Base-by-base conservation (phyloP, 2,113 vertebrate genomes). In the Alaudala cheleensis region DNA sequence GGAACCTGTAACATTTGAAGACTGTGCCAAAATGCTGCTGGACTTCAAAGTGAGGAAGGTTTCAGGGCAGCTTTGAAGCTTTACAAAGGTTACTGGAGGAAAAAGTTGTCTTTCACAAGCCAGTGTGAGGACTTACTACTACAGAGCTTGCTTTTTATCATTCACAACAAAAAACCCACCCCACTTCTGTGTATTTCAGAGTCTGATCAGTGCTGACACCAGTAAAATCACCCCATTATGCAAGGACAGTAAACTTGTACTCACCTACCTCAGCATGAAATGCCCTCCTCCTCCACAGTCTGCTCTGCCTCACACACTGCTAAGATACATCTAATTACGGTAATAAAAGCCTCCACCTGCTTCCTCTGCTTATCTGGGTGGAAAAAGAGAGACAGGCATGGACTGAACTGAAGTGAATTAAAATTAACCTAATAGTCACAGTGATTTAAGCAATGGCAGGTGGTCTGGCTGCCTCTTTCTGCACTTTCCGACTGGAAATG, bases 301-400 rank as follows among this genome's bases (percentile, higher is more conserved):
- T 80, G 37, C 49, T 66, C 42, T 71, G 51, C 67, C 28, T 90
- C 57, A 54, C 37, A 42, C 42, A 62, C 37, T 80, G 60, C 54
- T 90, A 69, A 69, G 61, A 77, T 66, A 34, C 5, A 34, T 33
- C 58, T 86, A 90, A 92, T 92, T 71, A 70, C 17, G 44, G n/a
- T 23, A 83, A 77, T 77, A 92, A 93, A 78, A 90, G 14, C 66
- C 19, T 93, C 82, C 64, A 73, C 80, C 57, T 90, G 92, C 28
- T 95, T 90, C 70, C 62, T 72, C 66, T 61, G 37, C 49, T 94
- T 81, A 56, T 72, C 40, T 53, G n/a, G 18, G 50, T 33, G 12
- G 14, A 65, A 77, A 70, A 72, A 50, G 39, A 65, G 28, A 84
- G 20, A 62, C 25, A 60, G 44, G 8, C 39, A 26, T 4, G 16